Conservation (phyloP, 2,113 vertebrate species). For the Phalacrocorax pelagicus region DNA sequence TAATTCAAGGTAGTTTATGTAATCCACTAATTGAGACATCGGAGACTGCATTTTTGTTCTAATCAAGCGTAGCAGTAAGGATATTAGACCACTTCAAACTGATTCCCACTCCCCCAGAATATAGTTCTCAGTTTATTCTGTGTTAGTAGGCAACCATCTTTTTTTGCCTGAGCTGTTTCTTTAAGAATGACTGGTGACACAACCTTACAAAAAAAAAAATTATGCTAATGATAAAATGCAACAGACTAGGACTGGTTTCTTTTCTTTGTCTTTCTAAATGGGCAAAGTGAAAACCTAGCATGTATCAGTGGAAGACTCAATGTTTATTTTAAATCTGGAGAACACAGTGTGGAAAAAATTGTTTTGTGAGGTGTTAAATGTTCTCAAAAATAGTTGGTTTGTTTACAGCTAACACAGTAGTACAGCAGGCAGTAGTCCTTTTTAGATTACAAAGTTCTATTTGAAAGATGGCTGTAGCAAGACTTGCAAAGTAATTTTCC, state of each 20-base stretch:
- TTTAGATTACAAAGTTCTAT: not conserved
- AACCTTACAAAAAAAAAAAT: not conserved
- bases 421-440: not conserved
- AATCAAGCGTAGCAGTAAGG: not conserved
- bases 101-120: not conserved
- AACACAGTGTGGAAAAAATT: not conserved
- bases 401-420: not conserved
- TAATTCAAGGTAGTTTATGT: not conserved
- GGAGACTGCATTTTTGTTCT: not conserved
- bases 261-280: not conserved
- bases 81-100: not conserved
- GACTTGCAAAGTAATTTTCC: not conserved
- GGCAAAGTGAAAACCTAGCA: not conserved
- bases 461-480: not conserved
- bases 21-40: not conserved
- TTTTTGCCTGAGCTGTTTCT: not conserved
- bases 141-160: not conserved
- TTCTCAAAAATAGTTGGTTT: not conserved
- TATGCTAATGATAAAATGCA: not conserved
- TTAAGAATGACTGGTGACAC: not conserved
- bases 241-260: rapidly evolving
- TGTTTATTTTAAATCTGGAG: not conserved
- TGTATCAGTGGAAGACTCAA: not conserved
- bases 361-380: not conserved
- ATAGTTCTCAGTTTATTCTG: not conserved